phyloP scores from a whole-genome alignment of 2,888 invertebrate species.

The Tipula vernalis region DNA sequence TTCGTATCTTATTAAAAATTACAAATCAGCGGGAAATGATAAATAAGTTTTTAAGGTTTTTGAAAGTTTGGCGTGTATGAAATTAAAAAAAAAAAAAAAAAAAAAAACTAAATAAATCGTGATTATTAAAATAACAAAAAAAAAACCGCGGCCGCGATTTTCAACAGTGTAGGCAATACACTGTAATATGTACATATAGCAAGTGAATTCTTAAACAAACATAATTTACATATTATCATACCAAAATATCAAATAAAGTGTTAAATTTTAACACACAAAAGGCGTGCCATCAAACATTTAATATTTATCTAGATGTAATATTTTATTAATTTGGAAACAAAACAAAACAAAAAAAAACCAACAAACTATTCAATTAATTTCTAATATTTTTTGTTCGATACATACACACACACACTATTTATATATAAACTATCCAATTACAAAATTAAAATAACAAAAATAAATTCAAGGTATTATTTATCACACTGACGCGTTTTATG shows the following conservation, averaged over 20 bases:
- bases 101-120: not conserved
- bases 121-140: not conserved
- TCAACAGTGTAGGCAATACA: not conserved
- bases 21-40: slow-evolving; percentile 4
- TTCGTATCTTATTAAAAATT: not conserved
- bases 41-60: not conserved
- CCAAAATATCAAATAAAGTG: not conserved
- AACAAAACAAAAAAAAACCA: not conserved
- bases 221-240: not conserved
- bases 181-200: not conserved
- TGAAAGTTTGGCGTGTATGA: not conserved
- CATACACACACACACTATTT: not conserved
- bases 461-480: slow-evolving; percentile 6
- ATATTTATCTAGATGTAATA: not conserved
- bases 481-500: not conserved
- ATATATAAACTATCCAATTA: not conserved
- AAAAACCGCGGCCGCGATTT: not conserved
- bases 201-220: not conserved
- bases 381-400: not conserved
- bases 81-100: not conserved
- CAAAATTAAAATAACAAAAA: not conserved
- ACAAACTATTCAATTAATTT: not conserved
- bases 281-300: not conserved
- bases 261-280: slow-evolving; percentile 4
- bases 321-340: not conserved